A percentile compares a stretch with the other conserved stretches of the same genome.
Evolutionary conservation across 1,140 invertebrate species (phyloP).

Genomic region (Papilio xuthus): DNA sequence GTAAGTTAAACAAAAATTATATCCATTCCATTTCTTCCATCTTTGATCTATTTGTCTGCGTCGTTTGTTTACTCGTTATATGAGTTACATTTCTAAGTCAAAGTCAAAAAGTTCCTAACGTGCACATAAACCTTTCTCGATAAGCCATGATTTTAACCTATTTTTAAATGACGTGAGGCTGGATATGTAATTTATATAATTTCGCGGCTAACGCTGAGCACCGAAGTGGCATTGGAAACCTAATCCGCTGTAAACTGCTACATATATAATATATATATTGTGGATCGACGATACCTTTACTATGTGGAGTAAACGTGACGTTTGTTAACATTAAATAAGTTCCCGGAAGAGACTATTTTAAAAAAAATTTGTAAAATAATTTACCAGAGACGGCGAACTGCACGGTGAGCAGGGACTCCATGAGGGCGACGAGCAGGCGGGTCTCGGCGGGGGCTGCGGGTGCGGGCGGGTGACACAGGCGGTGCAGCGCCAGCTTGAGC

Average conservation of each 20-base stretch:
- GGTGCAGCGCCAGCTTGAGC: constrained; percentile 67
- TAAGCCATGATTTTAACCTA: too few relatives aligned
- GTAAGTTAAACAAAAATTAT: too few relatives aligned
- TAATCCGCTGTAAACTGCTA: constrained; percentile 17
- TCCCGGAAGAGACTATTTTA: too few relatives aligned
- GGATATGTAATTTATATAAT: neutral
- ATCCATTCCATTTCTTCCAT: too few relatives aligned
- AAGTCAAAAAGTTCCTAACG: too few relatives aligned
- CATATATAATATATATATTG: neutral
- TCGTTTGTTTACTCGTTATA: too few relatives aligned
- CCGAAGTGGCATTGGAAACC: neutral
- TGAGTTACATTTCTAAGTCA: too few relatives aligned
- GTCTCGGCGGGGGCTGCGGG: constrained; percentile 45
- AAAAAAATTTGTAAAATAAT: constrained; percentile 36
- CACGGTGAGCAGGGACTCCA: constrained; percentile 75
- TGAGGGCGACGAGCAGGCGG: constrained; percentile 64
- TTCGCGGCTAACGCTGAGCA: neutral
- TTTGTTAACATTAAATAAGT: neutral
- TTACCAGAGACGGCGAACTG: constrained; percentile 74
- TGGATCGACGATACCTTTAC: constrained; percentile 14
- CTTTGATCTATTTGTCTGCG: too few relatives aligned
- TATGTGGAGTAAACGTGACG: neutral
- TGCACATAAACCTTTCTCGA: too few relatives aligned
- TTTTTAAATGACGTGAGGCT: too few relatives aligned
- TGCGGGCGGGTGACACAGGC: constrained; percentile 52